phyloP scores from a whole-genome alignment of 2,113 vertebrate species.

The Felis catus region F.catus_Fca126_mat1.0 CM031428.1:17886001-17886500 shows the following conservation, averaged over 20 bases:
- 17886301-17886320: not conserved
- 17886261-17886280: not conserved
- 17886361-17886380: not conserved
- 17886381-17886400: not conserved
- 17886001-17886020: not conserved
- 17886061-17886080: not conserved
- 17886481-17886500: too few relatives aligned
- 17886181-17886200: not conserved
- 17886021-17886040: not conserved
- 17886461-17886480: not conserved
- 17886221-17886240: not conserved
- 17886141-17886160: not conserved
- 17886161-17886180: not conserved
- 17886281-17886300: not conserved
- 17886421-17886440: not conserved
- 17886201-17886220: not conserved
- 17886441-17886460: not conserved
- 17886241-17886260: not conserved
- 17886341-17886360: not conserved
- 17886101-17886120: not conserved
- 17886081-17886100: not conserved
- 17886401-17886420: not conserved
- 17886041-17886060: not conserved
- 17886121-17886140: not conserved
- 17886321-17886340: not conserved